Base-by-base conservation (phyloP, 1,140 invertebrate genomes). In the Heliconius hewitsoni region DNA sequence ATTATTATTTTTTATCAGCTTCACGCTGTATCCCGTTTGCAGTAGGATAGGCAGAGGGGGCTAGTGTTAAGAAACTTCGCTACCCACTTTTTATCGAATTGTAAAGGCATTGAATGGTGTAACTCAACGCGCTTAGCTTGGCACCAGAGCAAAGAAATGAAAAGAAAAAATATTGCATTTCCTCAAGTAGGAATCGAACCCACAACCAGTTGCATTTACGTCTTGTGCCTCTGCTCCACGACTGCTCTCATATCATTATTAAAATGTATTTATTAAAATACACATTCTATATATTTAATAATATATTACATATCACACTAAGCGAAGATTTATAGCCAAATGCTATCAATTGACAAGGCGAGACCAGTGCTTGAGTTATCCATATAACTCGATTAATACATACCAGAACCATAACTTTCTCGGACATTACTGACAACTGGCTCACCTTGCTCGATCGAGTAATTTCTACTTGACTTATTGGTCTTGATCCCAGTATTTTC, bases 401-500 rank as follows among this genome's bases (percentile, higher is more conserved):
- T 70, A 55, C 34, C 42, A 3, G 74, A n/a, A 13, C 8, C 79
- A 87, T 90, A 87, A 92, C 89, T 90, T 91, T 91, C 91, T 89
- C 88, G 83, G 86, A 78, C 88, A 84, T 82, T 85, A 85, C 82
- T 76, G 71, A 71, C 81, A 82, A 86, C 87, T 88, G 77, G 89
- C 79, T 88, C 83, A 87, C 87, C 89, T 90, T 89, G 89, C 85
- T 81, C 83, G 80, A 82, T 84, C 85, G 71, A 85, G 89, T 87
- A 89, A 90, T 91, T 91, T 91, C 91, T 87, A 90, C 82, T 84
- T 85, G 85, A 82, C 81, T 89, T 87, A 87, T 90, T 87, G 82
- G 82, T 85, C 81, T 71, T 73, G 81, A 83, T 87, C 86, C 87
- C 83, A 83, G 82, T 82, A 84, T 87, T 91, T 90, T 92, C 90